phyloP scores from a whole-genome alignment of 2,113 vertebrate genomes.

The Noctilio leporinus region DNA sequence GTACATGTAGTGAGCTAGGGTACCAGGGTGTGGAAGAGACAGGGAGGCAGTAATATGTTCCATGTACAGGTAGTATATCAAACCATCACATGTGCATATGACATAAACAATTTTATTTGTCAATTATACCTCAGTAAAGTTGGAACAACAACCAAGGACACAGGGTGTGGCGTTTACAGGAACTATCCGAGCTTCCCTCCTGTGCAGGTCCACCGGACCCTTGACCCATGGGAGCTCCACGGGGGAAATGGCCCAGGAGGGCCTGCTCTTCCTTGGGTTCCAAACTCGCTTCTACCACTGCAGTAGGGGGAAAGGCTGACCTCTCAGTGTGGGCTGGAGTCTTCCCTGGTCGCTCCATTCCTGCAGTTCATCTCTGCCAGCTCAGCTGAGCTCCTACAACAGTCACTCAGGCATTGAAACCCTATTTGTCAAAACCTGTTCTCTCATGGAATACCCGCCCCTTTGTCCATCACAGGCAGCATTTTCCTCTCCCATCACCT shows the following conservation, averaged over 20 bases:
- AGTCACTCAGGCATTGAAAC: background rate
- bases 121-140: background rate
- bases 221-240: background rate
- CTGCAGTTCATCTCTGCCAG: background rate
- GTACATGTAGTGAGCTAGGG: background rate
- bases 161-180: background rate
- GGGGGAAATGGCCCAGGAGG: background rate
- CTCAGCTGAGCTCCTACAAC: background rate
- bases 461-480: background rate
- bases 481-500: background rate
- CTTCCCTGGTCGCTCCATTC: background rate
- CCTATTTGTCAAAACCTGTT: background rate
- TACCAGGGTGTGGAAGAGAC: too few relatives aligned
- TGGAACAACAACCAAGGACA: background rate
- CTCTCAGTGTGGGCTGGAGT: background rate
- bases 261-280: background rate
- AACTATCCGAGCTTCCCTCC: background rate
- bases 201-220: background rate
- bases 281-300: background rate
- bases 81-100: background rate
- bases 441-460: background rate
- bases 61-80: background rate
- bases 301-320: background rate
- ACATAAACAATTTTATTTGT: background rate
- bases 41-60: background rate